phyloP scores from a whole-genome alignment of 1,140 invertebrate genomes.

The Drosophila baimaii region DNA sequence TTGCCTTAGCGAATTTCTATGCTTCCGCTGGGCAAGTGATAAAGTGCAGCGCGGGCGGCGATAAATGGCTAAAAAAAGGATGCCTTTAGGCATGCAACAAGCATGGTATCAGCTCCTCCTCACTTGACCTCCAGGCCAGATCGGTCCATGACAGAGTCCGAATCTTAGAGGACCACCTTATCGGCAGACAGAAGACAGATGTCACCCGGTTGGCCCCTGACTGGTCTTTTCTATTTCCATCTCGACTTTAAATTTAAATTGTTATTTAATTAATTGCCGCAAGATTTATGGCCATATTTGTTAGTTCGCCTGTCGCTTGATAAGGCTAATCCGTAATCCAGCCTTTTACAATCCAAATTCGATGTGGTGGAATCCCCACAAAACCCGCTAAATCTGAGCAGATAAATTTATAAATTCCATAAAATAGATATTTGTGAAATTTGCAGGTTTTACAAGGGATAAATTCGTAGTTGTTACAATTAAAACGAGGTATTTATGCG shows the following conservation, averaged over 20 bases:
- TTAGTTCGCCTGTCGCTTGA: slow-evolving; percentile 36
- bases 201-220: slow-evolving; percentile 40
- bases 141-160: slow-evolving; percentile 13
- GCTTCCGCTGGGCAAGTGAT: slow-evolving; percentile 31
- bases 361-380: background rate
- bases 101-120: slow-evolving; percentile 21
- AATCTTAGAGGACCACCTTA: slow-evolving; percentile 16
- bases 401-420: background rate
- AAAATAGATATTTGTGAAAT: background rate
- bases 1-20: slow-evolving; percentile 31
- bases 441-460: background rate
- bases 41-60: slow-evolving; percentile 18
- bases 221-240: slow-evolving; percentile 45
- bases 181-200: slow-evolving; percentile 42
- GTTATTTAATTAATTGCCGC: slow-evolving; percentile 72
- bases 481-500: background rate
- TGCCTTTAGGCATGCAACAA: background rate
- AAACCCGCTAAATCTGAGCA: background rate
- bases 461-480: too few relatives aligned
- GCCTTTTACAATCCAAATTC: slow-evolving; percentile 35
- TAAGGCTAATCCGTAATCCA: slow-evolving; percentile 17
- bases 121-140: slow-evolving; percentile 25
- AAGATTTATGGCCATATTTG: slow-evolving; percentile 72
- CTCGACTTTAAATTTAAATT: slow-evolving; percentile 57
- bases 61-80: slow-evolving; percentile 36